Evolutionary conservation across 1,140 invertebrate genomes (phyloP).

Genomic region (Trichoplusia ni): DNA sequence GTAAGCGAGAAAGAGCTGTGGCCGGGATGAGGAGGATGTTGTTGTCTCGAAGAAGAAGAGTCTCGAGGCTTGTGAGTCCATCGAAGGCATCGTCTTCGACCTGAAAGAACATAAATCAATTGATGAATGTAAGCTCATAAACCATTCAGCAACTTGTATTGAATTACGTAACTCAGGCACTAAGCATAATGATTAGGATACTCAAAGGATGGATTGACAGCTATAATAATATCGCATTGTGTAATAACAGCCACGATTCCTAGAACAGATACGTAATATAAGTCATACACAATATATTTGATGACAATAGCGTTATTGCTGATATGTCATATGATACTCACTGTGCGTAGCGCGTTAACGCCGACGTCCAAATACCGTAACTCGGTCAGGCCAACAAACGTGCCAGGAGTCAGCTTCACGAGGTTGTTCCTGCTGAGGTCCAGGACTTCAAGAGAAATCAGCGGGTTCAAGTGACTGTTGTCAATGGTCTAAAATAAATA

Average conservation of each 20-base stretch:
- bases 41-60: constrained; percentile 92
- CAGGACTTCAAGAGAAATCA: constrained; percentile 87
- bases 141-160: too few species aligned
- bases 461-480: constrained; percentile 84
- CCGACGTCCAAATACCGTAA: constrained; percentile 90
- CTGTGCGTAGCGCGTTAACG: constrained; percentile 92
- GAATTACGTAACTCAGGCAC: too few species aligned
- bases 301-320: too few species aligned
- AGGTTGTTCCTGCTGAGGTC: constrained; percentile 93
- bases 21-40: constrained; percentile 92
- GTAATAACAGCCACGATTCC: too few species aligned
- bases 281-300: too few species aligned
- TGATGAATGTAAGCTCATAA: neutral
- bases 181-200: too few species aligned
- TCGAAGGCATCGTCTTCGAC: constrained; percentile 93
- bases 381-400: constrained; percentile 87
- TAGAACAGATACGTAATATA: too few species aligned
- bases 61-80: constrained; percentile 89
- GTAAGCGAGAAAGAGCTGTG: constrained; percentile 88
- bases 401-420: constrained; percentile 89
- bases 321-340: constrained; percentile 76
- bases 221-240: too few species aligned
- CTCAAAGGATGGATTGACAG: too few species aligned
- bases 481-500: constrained; percentile 82
- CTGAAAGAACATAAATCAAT: constrained; percentile 83